Percentiles rank a stretch among this genome's conserved stretches.
Evolutionary conservation across 2,797 vertebrate species (phyloP).

Genomic region (Loriculus beryllinus): DNA sequence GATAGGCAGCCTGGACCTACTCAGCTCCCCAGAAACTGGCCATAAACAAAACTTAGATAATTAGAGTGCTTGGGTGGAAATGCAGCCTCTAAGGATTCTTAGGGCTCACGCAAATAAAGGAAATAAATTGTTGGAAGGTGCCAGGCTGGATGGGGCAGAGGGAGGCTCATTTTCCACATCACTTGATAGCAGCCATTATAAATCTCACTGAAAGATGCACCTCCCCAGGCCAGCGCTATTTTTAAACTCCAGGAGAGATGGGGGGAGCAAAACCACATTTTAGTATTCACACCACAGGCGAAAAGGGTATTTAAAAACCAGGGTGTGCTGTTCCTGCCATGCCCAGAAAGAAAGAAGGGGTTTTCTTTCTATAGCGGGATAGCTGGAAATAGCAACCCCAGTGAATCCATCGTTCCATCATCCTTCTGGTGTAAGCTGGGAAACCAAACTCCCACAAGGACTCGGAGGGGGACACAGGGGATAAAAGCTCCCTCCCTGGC

Average conservation of each 20-base stretch:
- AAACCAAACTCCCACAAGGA: constrained; percentile 29
- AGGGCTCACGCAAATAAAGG: constrained; percentile 61
- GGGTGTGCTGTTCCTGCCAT: constrained; percentile 38
- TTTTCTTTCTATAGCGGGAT: background rate
- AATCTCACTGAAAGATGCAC: constrained; percentile 73
- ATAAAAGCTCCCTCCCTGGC: background rate
- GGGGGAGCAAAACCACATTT: constrained; percentile 21
- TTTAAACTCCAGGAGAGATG: constrained; percentile 20
- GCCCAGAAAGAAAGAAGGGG: background rate
- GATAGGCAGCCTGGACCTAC: background rate
- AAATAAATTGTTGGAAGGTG: constrained; percentile 73
- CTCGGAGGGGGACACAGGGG: background rate
- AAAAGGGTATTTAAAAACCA: constrained; percentile 66
- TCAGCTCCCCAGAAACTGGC: constrained; percentile 30
- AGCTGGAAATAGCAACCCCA: constrained; percentile 17
- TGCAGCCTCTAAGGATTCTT: constrained; percentile 60
- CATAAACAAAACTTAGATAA: constrained; percentile 72
- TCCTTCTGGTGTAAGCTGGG: background rate
- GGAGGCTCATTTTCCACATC: constrained; percentile 68
- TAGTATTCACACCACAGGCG: constrained; percentile 57
- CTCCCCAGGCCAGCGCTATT: constrained; percentile 71
- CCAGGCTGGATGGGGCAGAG: constrained; percentile 50
- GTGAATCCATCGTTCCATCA: background rate
- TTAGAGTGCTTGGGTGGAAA: constrained; percentile 53
- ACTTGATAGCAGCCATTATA: constrained; percentile 64